Evolutionary conservation across 2,797 vertebrate species (phyloP).

Genomic region (Cynopterus sphinx): DNA sequence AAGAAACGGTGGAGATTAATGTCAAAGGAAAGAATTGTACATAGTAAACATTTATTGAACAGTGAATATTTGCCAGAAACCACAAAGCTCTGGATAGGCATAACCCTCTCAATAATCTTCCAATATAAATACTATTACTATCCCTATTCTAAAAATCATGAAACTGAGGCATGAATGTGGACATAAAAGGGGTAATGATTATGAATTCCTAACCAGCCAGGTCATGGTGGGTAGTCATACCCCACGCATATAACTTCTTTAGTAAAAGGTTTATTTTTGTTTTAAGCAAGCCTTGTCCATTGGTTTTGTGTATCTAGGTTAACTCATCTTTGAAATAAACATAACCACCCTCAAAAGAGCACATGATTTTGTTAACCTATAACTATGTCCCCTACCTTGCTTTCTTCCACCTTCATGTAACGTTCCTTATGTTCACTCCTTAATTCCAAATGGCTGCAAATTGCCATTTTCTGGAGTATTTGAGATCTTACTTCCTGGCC

Average conservation of each 20-base stretch:
- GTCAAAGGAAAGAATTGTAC: neutral
- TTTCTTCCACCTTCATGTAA: neutral
- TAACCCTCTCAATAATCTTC: neutral
- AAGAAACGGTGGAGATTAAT: neutral
- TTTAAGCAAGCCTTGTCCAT: neutral
- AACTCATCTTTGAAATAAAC: neutral
- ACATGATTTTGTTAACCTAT: neutral
- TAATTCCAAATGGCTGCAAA: neutral
- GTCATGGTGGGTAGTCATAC: neutral
- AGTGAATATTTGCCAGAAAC: neutral
- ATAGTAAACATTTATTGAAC: neutral
- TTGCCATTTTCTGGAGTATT: neutral
- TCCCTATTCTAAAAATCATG: neutral
- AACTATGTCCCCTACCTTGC: neutral
- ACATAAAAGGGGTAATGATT: neutral
- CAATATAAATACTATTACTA: neutral
- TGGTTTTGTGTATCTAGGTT: neutral
- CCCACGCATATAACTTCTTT: neutral
- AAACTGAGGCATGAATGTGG: neutral
- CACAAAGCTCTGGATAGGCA: neutral
- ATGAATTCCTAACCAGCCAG: neutral
- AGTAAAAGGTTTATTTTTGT: neutral
- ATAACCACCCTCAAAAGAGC: neutral
- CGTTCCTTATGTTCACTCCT: neutral
- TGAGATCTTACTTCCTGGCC: neutral